Base-by-base conservation (phyloP, 1,140 invertebrate genomes). In the Drosophila murphyi region DNA sequence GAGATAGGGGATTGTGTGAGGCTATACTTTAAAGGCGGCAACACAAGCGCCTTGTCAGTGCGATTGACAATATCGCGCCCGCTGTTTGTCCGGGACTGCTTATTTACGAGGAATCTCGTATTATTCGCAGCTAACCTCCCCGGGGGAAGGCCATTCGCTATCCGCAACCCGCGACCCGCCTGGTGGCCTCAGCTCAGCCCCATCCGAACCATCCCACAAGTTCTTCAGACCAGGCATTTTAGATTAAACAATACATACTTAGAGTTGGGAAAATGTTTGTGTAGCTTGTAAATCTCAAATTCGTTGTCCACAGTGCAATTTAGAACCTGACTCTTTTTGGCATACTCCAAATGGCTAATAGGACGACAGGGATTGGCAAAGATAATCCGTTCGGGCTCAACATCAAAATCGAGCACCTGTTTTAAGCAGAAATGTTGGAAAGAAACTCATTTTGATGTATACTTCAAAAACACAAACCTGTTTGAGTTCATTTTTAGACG, bases 311-410 rank as follows among this genome's bases (percentile, higher is more conserved):
- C 99, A 2, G 98, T 99, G 96, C 99, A 98, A 32, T 95, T 94
- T 73, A 95, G 93, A 29, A 99, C 96, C 4, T 96, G 95, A 5
- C 95, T 93, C 39, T 95, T 94, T 7, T 95, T 94, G 52, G 98
- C 98, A 94, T 98, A 96, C 52, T 95, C 95, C 82, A 99, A 96
- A 92, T 98, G 98, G 28, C 97, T 98, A n/a, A 95, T 95, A 65
- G 97, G 97, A 92, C 99, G 99, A 79, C 98, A 98, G 1, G 99
- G 98, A 94, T 99, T 99, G 43, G 98, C 99, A 93, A 98, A 99
- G 80, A 99, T 98, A 69, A 99, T 98, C 74, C 96, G 95, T 77
- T 95, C 93, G 0, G 97, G 94, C 35, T 94, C 92, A 0, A 99
- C 97, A 31, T 97, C 97, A 35, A 97, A 90, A 8, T 94, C 95